These are phyloP conservation scores for Campoplex capitator DNA, from an alignment of 2,888 invertebrate species.

Conservation along the genomic window DNA sequence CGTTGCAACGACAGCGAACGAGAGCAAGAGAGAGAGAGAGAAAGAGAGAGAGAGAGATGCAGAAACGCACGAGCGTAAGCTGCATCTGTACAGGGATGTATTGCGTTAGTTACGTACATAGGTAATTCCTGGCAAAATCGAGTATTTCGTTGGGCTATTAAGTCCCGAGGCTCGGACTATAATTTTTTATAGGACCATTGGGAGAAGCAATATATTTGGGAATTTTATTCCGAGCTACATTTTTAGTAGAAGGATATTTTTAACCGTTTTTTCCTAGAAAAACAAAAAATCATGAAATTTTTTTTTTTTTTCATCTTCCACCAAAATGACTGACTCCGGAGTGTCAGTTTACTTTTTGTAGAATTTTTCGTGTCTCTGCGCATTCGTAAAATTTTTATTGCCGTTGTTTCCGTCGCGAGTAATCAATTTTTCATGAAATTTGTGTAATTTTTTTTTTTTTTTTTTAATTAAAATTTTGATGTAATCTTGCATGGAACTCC, in stretches of 20 bases:
- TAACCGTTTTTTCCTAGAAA: neutral
- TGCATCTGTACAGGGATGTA: neutral
- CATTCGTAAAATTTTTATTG: neutral
- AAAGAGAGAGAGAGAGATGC: constrained; percentile 5
- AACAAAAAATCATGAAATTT: neutral
- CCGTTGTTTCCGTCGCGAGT: neutral
- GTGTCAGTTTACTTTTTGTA: neutral
- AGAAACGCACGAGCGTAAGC: constrained; percentile 13
- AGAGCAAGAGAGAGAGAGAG: constrained; percentile 22
- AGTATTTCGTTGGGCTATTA: neutral
- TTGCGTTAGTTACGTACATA: constrained; percentile 7
- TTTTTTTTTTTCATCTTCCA: no score
- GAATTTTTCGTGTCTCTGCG: neutral
- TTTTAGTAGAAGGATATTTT: neutral
- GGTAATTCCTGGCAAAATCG: constrained; percentile 1
- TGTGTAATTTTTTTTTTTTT: neutral
- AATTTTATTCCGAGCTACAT: neutral
- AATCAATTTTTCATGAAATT: no score
- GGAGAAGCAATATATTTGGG: neutral
- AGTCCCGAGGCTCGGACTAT: constrained; percentile 3
- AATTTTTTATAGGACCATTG: neutral
- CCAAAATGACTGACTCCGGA: neutral
- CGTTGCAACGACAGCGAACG: constrained; percentile 38
- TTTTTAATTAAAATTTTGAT: neutral
- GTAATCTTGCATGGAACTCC: neutral